A percentile compares a stretch with the other conserved stretches of the same genome.
These are phyloP conservation scores for Pseudoatta argentina DNA, from an alignment of 1,140 invertebrate genomes.

Conservation along the genomic window DNA sequence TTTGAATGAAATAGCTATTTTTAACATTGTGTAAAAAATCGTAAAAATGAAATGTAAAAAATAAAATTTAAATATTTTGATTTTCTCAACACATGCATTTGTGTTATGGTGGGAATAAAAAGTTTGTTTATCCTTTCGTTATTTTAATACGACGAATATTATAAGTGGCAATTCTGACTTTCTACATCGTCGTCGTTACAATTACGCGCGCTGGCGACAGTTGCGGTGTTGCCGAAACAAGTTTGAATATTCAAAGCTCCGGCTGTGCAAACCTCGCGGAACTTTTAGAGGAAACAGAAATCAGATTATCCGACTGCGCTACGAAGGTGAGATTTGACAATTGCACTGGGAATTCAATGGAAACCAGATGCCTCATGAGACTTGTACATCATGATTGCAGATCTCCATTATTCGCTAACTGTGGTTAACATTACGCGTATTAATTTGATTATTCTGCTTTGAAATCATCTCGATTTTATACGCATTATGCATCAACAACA, in stretches of 20 bases:
- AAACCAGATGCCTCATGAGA: constrained; percentile 6
- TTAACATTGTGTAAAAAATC: not conserved
- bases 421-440: not conserved
- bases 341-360: constrained; percentile 25
- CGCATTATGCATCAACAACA: too few relatives aligned
- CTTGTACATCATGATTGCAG: constrained; percentile 3
- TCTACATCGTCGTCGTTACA: constrained; percentile 31
- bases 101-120: not conserved
- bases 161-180: constrained; percentile 50
- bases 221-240: constrained; percentile 65
- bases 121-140: constrained; percentile 23
- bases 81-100: constrained; percentile 5
- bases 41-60: too few relatives aligned
- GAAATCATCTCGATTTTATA: not conserved
- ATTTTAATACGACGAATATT: constrained; percentile 49
- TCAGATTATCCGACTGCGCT: constrained; percentile 50
- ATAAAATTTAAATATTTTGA: constrained; percentile 5
- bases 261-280: constrained; percentile 28
- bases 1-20: not conserved
- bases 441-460: too few relatives aligned
- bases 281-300: constrained; percentile 63
- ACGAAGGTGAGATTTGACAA: constrained; percentile 41
- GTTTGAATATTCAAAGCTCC: constrained; percentile 69
- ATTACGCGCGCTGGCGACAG: constrained; percentile 39
- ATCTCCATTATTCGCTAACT: constrained; percentile 7